phyloP scores from a whole-genome alignment of 2,797 vertebrate genomes.

The Xenops minutus region DNA sequence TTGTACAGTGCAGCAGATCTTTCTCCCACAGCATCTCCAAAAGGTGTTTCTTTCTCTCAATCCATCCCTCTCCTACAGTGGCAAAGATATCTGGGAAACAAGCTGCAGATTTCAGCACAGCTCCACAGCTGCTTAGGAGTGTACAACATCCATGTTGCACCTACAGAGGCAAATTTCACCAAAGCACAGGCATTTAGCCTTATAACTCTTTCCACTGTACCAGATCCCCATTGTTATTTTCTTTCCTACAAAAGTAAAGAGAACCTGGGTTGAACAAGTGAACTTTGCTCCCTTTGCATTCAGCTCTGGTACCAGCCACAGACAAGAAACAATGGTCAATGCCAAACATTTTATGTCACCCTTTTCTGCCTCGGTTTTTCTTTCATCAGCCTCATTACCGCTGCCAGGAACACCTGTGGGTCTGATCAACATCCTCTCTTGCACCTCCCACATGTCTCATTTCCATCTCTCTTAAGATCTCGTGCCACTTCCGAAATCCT shows the following conservation, averaged over 20 bases:
- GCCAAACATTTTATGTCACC: neutral
- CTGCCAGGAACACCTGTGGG: neutral
- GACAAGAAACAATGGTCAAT: neutral
- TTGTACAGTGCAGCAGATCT: neutral
- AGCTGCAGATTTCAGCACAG: neutral
- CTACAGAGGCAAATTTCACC: neutral
- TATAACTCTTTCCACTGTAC: neutral
- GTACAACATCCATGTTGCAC: neutral
- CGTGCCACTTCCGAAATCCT: neutral
- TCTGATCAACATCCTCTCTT: neutral
- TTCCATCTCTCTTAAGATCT: neutral
- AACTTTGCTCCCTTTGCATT: conserved; percentile 44
- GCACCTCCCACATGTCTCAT: neutral
- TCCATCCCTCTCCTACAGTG: neutral
- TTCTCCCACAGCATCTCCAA: neutral
- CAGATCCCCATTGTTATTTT: neutral
- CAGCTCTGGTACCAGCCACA: neutral
- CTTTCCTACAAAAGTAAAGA: neutral
- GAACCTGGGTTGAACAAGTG: neutral
- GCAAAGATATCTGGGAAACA: neutral
- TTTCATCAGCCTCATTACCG: neutral
- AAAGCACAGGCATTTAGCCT: neutral
- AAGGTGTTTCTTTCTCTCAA: neutral
- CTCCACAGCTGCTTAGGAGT: neutral
- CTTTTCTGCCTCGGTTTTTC: neutral